These are phyloP conservation scores for Schlechtendalia chinensis DNA, from an alignment of 1,140 invertebrate genomes.

Conservation along the genomic window DNA sequence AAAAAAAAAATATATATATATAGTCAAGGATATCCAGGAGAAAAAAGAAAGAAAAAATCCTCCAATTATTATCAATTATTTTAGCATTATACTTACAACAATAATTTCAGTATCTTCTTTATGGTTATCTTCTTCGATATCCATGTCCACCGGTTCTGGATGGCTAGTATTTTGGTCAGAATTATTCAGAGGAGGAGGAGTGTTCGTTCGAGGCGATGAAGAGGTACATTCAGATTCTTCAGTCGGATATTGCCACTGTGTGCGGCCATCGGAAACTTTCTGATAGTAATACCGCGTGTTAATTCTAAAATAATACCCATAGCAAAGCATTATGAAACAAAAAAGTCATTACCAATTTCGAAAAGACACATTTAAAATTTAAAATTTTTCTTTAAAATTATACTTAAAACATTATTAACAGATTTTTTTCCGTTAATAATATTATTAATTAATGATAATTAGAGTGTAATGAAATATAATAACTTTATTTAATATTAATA, in stretches of 20 bases:
- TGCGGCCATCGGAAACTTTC: slow-evolving; percentile 30
- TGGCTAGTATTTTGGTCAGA: slow-evolving; percentile 22
- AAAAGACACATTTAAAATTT: slow-evolving; percentile 3
- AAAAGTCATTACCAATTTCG: slow-evolving; percentile 15
- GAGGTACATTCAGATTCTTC: slow-evolving; percentile 6
- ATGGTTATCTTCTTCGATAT: slow-evolving; percentile 46
- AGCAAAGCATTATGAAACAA: slow-evolving; percentile 30
- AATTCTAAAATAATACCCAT: slow-evolving; percentile 45
- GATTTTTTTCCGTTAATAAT: slow-evolving; percentile 10
- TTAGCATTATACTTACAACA: slow-evolving; percentile 17
- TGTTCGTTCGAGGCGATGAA: background rate
- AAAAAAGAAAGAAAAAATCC: background rate
- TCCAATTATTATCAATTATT: background rate
- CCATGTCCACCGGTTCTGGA: slow-evolving; percentile 38
- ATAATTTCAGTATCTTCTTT: slow-evolving; percentile 43
- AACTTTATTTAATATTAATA: slow-evolving; percentile 47
- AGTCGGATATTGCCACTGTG: slow-evolving; percentile 40
- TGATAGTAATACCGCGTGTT: slow-evolving; percentile 47
- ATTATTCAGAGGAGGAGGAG: slow-evolving; percentile 28
- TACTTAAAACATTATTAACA: slow-evolving; percentile 23
- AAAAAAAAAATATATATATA: too few species aligned
- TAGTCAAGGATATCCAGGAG: background rate
- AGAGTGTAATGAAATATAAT: slow-evolving; percentile 1
- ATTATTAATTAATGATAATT: slow-evolving; percentile 4
- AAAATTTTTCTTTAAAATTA: slow-evolving; percentile 7